Conservation (phyloP, 2,797 vertebrate species). For the Enteromius unitaeniatus region DNA sequence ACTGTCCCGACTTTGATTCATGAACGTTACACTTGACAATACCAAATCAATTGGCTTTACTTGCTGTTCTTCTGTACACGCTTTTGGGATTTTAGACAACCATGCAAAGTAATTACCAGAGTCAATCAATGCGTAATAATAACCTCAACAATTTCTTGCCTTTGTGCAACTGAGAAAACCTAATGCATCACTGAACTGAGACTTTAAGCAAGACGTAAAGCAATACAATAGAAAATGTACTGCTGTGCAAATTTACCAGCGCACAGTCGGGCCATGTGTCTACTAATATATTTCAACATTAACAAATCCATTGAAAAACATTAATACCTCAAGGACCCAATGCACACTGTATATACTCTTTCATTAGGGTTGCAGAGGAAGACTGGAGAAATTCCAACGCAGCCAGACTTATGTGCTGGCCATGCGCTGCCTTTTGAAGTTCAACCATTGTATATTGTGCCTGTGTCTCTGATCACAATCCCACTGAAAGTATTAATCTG, state of each 20-base stretch:
- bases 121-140: constrained; percentile 27
- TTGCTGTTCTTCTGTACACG: neutral
- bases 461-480: neutral
- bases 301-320: neutral
- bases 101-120: constrained; percentile 31
- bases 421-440: neutral
- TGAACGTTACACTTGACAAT: constrained; percentile 6
- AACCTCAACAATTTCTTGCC: constrained; percentile 23
- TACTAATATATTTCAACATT: neutral
- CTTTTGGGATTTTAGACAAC: constrained; percentile 21
- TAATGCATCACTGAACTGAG: constrained; percentile 23
- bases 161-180: constrained; percentile 12
- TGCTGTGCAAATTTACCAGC: neutral
- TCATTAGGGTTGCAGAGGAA: neutral
- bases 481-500: neutral
- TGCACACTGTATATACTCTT: neutral
- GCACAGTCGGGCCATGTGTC: neutral
- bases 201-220: constrained; percentile 28
- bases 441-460: neutral
- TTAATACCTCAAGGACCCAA: neutral
- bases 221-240: constrained; percentile 13
- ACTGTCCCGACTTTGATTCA: neutral
- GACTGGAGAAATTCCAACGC: neutral
- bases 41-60: constrained; percentile 13
- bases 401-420: neutral